Evolutionary conservation across 2,113 vertebrate species (phyloP).

Genomic region (Taurulus bubalis): DNA sequence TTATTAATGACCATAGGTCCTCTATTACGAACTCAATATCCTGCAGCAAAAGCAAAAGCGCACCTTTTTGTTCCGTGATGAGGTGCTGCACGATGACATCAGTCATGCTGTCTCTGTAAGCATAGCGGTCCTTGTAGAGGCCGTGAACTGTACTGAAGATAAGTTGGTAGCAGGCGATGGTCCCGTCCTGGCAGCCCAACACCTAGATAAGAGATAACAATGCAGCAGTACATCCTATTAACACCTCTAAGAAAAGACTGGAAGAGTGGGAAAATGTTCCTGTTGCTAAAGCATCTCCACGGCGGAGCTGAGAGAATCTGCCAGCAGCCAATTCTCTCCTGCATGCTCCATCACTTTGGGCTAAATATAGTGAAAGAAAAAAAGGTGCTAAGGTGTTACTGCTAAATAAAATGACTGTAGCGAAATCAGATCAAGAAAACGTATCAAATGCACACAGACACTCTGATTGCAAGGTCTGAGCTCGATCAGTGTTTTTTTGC

Average conservation of each 20-base stretch:
- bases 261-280: slow-evolving; percentile 72
- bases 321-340: slow-evolving; percentile 56
- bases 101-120: slow-evolving; percentile 97
- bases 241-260: slow-evolving; percentile 79
- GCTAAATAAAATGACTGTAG: slow-evolving; percentile 44
- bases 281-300: slow-evolving; percentile 67
- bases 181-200: slow-evolving; percentile 96
- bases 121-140: slow-evolving; percentile 96
- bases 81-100: slow-evolving; percentile 98
- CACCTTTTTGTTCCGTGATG: slow-evolving; percentile 94
- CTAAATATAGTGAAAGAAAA: slow-evolving; percentile 54
- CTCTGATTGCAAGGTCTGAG: slow-evolving; percentile 19
- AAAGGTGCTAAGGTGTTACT: slow-evolving; percentile 44
- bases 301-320: slow-evolving; percentile 57
- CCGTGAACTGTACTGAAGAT: slow-evolving; percentile 98
- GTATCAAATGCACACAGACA: slow-evolving; percentile 21
- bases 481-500: slow-evolving; percentile 9
- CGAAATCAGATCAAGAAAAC: slow-evolving; percentile 38
- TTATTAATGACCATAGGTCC: slow-evolving; percentile 5
- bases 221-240: slow-evolving; percentile 75
- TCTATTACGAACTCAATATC: not conserved
- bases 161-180: slow-evolving; percentile 95
- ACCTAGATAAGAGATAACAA: slow-evolving; percentile 85
- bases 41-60: slow-evolving; percentile 1
- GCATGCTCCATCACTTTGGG: slow-evolving; percentile 49